A percentile compares a stretch with the other conserved stretches of the same genome.
phyloP scores from a whole-genome alignment of 1,140 invertebrate species.

The Forficula auricularia region DNA sequence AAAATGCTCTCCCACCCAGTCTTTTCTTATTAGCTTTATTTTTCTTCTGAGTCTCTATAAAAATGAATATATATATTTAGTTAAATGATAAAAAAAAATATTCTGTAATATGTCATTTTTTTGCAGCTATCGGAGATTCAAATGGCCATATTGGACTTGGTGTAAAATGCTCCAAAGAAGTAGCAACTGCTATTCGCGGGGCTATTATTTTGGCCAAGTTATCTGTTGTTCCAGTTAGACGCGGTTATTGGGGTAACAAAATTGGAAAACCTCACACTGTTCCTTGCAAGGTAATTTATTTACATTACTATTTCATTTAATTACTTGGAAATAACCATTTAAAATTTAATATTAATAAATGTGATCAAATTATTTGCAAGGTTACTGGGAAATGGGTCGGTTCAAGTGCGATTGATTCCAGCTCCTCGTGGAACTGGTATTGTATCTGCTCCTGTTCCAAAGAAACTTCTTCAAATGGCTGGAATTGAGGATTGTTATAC shows the following conservation, averaged over 20 bases:
- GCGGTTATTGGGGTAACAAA: conserved; percentile 99
- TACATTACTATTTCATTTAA: not conserved
- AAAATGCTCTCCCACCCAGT: too few species aligned
- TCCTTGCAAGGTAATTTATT: conserved; percentile 75
- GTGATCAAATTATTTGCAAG: conserved; percentile 31
- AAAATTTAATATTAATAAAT: not conserved
- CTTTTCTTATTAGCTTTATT: too few species aligned
- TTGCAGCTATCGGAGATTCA: conserved; percentile 89
- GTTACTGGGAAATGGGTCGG: conserved; percentile 98
- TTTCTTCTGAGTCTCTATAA: too few species aligned
- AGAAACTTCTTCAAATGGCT: conserved; percentile 96
- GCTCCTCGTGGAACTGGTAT: conserved; percentile 99
- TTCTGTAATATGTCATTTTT: conserved; percentile 16
- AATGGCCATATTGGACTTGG: conserved; percentile 97
- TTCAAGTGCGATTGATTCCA: conserved; percentile 89
- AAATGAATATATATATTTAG: too few species aligned
- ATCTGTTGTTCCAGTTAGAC: conserved; percentile 91
- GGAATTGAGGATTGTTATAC: conserved; percentile 99
- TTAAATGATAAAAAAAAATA: conserved; percentile 2
- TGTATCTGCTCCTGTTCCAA: conserved; percentile 96
- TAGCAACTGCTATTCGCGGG: conserved; percentile 97
- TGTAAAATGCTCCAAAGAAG: conserved; percentile 99
- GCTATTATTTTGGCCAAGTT: conserved; percentile 97
- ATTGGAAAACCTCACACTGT: conserved; percentile 99
- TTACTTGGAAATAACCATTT: not conserved